Conservation (phyloP, 2,888 invertebrate species). For the Synanthedon myopaeformis region DNA sequence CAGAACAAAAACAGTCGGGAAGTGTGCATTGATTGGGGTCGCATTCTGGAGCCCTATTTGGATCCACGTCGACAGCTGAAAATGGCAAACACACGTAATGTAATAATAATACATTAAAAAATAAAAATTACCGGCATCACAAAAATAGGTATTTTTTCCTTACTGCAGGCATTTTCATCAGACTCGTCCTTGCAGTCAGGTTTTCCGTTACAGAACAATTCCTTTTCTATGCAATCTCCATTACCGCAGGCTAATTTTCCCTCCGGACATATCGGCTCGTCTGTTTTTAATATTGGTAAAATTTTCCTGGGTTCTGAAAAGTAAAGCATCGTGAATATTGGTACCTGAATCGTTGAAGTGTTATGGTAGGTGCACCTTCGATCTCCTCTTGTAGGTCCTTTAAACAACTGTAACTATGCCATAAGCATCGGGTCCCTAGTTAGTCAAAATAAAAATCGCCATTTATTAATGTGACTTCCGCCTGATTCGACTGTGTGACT, state of each 20-base stretch:
- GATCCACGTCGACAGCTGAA: constrained; percentile 89
- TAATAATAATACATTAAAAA: not conserved
- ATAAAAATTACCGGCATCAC: not conserved
- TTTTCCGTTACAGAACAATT: constrained; percentile 93
- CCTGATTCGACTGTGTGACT: constrained; percentile 24
- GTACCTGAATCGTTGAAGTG: too few species aligned
- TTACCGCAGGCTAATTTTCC: constrained; percentile 92
- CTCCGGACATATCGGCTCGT: constrained; percentile 91
- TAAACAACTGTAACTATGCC: too few species aligned
- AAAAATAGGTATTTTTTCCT: constrained; percentile 53
- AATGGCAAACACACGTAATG: constrained; percentile 12
- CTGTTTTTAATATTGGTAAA: constrained; percentile 89
- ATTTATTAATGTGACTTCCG: constrained; percentile 5
- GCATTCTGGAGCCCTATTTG: constrained; percentile 92
- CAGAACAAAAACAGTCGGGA: constrained; percentile 94
- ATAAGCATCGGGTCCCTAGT: too few species aligned
- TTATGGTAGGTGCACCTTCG: too few species aligned
- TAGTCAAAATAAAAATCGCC: too few species aligned
- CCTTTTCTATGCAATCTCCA: constrained; percentile 92
- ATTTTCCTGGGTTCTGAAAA: constrained; percentile 89
- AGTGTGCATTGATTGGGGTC: constrained; percentile 89
- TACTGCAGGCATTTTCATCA: constrained; percentile 95
- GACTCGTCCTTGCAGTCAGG: constrained; percentile 94
- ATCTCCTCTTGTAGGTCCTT: too few species aligned
- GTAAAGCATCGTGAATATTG: too few species aligned